These are phyloP conservation scores for Romanomermis culicivorax DNA, from an alignment of 2,888 invertebrate genomes.

Conservation along the genomic window DNA sequence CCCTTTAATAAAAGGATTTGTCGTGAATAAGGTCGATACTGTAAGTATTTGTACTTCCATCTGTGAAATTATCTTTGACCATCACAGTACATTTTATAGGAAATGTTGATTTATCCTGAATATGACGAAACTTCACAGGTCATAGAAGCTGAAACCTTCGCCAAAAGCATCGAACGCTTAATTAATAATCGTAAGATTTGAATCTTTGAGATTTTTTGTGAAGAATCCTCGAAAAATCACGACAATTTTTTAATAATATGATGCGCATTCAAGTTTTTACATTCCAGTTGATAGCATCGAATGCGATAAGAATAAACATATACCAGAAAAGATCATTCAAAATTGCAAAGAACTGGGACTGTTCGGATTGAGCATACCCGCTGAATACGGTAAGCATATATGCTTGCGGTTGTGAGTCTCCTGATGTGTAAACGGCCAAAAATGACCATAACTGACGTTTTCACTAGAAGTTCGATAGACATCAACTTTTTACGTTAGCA, in stretches of 20 bases:
- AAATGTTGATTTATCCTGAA: conserved; percentile 27
- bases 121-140: conserved; percentile 23
- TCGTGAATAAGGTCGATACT: not conserved
- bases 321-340: conserved; percentile 7
- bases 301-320: not conserved
- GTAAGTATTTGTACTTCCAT: not conserved
- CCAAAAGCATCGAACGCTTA: conserved; percentile 9
- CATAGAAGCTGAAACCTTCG: conserved; percentile 19
- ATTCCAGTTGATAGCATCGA: conserved; percentile 9
- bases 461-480: no score
- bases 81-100: conserved; percentile 21
- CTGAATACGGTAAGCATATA: conserved; percentile 7
- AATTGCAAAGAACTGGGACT: conserved; percentile 7
- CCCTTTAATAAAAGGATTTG: not conserved
- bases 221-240: not conserved
- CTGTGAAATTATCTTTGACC: no score
- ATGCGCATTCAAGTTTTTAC: no score
- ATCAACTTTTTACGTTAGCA: no score
- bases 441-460: no score
- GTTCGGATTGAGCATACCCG: conserved; percentile 7
- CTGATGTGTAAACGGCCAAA: no score
- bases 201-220: not conserved
- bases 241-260: not conserved
- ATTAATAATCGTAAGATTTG: conserved; percentile 2
- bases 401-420: no score